phyloP scores from a whole-genome alignment of 2,888 invertebrate genomes.

The Eristalinus aeneus region DNA sequence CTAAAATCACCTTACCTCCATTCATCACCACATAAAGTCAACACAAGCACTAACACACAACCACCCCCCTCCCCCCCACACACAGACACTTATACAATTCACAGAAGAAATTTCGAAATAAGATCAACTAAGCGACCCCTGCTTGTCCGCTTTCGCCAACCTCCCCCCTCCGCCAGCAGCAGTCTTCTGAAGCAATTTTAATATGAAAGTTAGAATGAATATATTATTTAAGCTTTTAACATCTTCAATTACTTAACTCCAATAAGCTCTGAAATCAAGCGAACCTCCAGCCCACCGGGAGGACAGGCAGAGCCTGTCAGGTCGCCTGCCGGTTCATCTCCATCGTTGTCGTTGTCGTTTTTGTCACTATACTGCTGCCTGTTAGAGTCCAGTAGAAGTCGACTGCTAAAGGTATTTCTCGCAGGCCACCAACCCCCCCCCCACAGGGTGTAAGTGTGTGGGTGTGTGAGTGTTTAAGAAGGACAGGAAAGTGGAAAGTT shows the following conservation, averaged over 20 bases:
- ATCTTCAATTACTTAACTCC: slow-evolving; percentile 75
- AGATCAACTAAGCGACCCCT: slow-evolving; percentile 43
- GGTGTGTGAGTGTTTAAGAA: not conserved
- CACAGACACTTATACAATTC: not conserved
- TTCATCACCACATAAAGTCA: slow-evolving; percentile 54
- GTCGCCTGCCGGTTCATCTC: not conserved
- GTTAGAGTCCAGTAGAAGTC: not conserved
- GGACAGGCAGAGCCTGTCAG: slow-evolving; percentile 10
- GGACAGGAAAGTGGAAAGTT: slow-evolving; percentile 11
- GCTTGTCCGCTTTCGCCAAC: not conserved
- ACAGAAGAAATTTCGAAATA: slow-evolving; percentile 25
- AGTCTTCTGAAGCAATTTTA: slow-evolving; percentile 68
- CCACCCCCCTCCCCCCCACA: not conserved
- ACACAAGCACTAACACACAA: not conserved
- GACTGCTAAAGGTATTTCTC: not conserved
- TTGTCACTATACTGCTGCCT: not conserved
- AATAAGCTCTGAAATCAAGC: slow-evolving; percentile 73
- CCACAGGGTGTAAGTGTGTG: not conserved
- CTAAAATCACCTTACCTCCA: slow-evolving; percentile 59
- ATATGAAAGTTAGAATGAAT: slow-evolving; percentile 71
- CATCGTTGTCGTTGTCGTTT: not conserved
- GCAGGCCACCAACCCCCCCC: not conserved
- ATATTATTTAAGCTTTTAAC: slow-evolving; percentile 74
- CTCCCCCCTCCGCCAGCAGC: not conserved
- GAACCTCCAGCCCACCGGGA: slow-evolving; percentile 30